A percentile compares a stretch with the other conserved stretches of the same genome.
Evolutionary conservation across 2,113 vertebrate genomes (phyloP).

Genomic region (Mustelus asterias): DNA sequence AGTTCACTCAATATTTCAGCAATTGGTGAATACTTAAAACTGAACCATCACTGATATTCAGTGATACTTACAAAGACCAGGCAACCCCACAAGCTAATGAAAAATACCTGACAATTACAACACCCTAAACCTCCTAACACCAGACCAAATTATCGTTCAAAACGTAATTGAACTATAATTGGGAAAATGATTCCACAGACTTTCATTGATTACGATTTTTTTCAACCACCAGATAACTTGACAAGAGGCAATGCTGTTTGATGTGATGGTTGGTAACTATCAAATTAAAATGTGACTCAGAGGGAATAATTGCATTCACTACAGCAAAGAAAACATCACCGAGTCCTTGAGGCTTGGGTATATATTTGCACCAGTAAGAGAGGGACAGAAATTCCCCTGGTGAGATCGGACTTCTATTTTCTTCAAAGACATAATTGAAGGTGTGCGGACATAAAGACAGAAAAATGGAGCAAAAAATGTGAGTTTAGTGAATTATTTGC

Average conservation of each 20-base stretch:
- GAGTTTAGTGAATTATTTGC: not conserved
- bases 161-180: not conserved
- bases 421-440: not conserved
- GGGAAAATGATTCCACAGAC: not conserved
- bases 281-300: conserved; percentile 11
- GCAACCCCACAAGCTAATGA: not conserved
- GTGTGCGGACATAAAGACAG: not conserved
- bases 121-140: not conserved
- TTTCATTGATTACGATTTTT: not conserved
- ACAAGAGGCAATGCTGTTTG: not conserved
- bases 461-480: not conserved
- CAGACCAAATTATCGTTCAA: not conserved
- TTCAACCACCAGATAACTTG: not conserved
- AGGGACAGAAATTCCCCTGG: not conserved
- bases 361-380: not conserved
- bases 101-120: not conserved
- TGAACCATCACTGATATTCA: not conserved
- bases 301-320: not conserved
- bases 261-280: not conserved
- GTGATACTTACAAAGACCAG: not conserved
- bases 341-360: not conserved
- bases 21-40: not conserved
- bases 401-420: not conserved
- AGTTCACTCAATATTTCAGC: not conserved
- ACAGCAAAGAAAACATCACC: not conserved